A percentile compares a stretch with the other conserved stretches of the same genome.
Conservation (phyloP, 35 echinoderm and acorn worm genomes). For the Eucidaris tribuloides region DNA sequence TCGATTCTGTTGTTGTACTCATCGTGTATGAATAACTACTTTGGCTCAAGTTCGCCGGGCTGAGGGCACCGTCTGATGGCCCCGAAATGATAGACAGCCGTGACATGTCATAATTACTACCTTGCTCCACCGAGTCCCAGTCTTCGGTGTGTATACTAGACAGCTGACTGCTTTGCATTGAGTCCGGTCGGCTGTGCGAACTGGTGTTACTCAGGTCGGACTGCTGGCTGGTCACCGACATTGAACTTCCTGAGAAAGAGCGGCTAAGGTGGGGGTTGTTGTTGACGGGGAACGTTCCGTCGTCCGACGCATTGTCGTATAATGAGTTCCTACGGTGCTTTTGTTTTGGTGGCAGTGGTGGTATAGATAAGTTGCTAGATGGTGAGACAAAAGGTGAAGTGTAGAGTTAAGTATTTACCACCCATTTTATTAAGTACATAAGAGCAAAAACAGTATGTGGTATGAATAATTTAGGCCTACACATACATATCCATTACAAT, state of each 20-base stretch:
- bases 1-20: not conserved
- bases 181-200: slow-evolving; percentile 45
- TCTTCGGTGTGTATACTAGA: slow-evolving; percentile 46
- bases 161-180: slow-evolving; percentile 73
- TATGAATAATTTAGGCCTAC: too few species aligned
- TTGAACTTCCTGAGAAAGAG: slow-evolving; percentile 66
- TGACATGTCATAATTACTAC: slow-evolving; percentile 33
- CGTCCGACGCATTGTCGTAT: slow-evolving; percentile 46
- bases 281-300: not conserved
- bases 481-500: too few species aligned
- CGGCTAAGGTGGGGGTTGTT: slow-evolving; percentile 49
- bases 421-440: too few species aligned
- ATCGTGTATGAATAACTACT: not conserved
- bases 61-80: not conserved
- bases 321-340: slow-evolving; percentile 25
- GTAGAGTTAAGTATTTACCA: not conserved
- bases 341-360: slow-evolving; percentile 58
- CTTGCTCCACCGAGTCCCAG: not conserved
- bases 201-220: slow-evolving; percentile 74
- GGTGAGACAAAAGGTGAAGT: not conserved
- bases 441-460: too few species aligned
- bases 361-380: not conserved
- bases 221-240: slow-evolving; percentile 68
- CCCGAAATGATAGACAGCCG: slow-evolving; percentile 48
- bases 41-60: not conserved